Base-by-base conservation (phyloP, 2,113 vertebrate genomes). In the Gopherus evgoodei region DNA sequence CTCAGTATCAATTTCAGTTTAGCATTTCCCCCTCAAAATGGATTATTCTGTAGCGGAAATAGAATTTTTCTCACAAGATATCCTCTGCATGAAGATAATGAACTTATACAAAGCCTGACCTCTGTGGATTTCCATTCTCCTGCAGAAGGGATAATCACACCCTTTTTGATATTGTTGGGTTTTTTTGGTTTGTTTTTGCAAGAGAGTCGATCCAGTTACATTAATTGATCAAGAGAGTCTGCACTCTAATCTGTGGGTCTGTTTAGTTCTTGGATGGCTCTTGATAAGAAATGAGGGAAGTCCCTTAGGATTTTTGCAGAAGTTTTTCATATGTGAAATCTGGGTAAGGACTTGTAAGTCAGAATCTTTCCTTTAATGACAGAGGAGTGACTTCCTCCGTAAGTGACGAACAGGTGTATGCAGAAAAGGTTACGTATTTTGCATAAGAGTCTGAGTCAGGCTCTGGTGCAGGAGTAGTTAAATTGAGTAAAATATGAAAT, bases 381-480 rank as follows among this genome's bases (percentile, higher is more conserved):
- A 82, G 90, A 89, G 59, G 35, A 42, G 54, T 94, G 49, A 85
- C 82, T 91, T 92, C 94, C 38, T 65, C 27, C 24, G 42, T 90
- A 89, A 69, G 52, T 80, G 89, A 25, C 38, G 94, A 83, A 86
- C 87, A 89, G 21, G 85, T 86, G 49, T 88, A 94, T 89, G 84
- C 12, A 90, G 69, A 76, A 62, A 72, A 86, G 80, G 93, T 76
- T 81, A 62, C 16, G 19, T 79, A 5, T 50, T 93, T 84, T 78
- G 50, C 0, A 76, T 87, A 90, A 44, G 91, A 84, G 75, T 92
- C 65, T 94, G 87, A 83, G 49, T 91, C 78, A 93, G 84, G 62
- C 75, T 92, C 38, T 91, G 35, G 93, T 96, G 93, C 96, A 72
- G 16, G 57, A 62, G 57, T 62, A 62, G 57, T 12, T n/a, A 38